Base-by-base conservation (phyloP, 2,888 invertebrate species). In the Sinopyrophorus schimmeli region DNA sequence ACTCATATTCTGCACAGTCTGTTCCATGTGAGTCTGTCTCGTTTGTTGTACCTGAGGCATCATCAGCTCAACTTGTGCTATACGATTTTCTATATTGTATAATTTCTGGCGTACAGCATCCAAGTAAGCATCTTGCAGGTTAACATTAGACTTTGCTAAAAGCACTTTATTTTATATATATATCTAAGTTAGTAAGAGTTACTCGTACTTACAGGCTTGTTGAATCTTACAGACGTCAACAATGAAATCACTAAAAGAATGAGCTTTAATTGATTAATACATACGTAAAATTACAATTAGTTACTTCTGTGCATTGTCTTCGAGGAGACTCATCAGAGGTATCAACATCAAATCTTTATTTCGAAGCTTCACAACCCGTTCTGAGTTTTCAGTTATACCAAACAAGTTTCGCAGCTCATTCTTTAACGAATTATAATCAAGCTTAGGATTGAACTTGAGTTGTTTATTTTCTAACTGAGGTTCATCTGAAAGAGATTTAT, bases 21-120 rank as follows among this genome's bases (percentile, higher is more conserved):
- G 72, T 60, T 78, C 76, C 59, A 76, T 68, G 47, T 75, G 72
- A 18, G 74, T 68, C 51, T 74, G 71, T 48, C 75, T 66, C 48
- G 69, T 63, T 58, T 72, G 70, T 51, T 74, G 72, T 34, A 76
- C 54, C 53, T 76, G 71, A 5, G 75, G 74, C 11, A 76, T 55
- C 31, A 74, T 59, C 14, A 66, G 61, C 63, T 77, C 77, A 2
- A 69, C 65, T 53, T 68, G 66, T 24, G 68, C 63, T 57, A 77
- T 69, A 21, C 77, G 65, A 18, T 72, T 70, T 60, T 77, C 76
- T 57, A 77, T 67, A 51, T 67, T 68, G 48, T 67, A 62, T 17
- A 77, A 65, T 60, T 76, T 76, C 35, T 72, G 69, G 53, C 71
- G 68, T n/a, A 77, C 70, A 16, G 76, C 74, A 57, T 76, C 75